These are phyloP conservation scores for Neomorphus geoffroyi DNA, from an alignment of 2,797 vertebrate species.

Conservation along the genomic window DNA sequence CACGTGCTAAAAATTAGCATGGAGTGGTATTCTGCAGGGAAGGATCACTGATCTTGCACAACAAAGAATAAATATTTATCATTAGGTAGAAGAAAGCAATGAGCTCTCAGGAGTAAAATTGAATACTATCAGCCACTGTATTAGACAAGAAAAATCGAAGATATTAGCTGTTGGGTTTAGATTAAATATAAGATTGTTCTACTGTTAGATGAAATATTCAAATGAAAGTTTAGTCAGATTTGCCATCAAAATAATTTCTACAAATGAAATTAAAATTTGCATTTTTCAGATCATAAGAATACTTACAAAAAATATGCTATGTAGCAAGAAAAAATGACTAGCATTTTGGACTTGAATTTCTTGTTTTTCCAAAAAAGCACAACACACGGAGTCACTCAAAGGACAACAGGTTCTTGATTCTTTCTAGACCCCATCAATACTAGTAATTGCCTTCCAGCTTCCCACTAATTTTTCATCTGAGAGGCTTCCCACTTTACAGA, in stretches of 20 bases:
- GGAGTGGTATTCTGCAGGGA: neutral
- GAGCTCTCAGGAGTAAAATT: neutral
- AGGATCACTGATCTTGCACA: neutral
- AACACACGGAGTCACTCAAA: neutral
- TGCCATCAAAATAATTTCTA: neutral
- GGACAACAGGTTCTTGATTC: neutral
- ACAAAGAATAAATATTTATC: conserved; percentile 64
- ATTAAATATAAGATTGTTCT: neutral
- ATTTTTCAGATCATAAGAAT: neutral
- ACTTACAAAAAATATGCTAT: neutral
- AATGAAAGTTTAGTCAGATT: neutral
- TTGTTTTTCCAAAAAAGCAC: neutral
- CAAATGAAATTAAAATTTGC: neutral
- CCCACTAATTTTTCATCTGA: conserved; percentile 28
- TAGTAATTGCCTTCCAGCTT: neutral
- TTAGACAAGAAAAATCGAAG: conserved; percentile 18
- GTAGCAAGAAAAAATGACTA: neutral
- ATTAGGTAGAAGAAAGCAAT: conserved; percentile 19
- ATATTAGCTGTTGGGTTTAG: neutral
- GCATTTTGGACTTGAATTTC: neutral
- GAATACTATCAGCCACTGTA: neutral
- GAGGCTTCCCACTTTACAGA: conserved; percentile 6
- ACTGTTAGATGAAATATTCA: neutral
- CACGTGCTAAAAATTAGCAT: neutral
- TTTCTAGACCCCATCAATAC: neutral